phyloP scores from a whole-genome alignment of 2,888 invertebrate genomes.

The Limnephilus rhombicus region DNA sequence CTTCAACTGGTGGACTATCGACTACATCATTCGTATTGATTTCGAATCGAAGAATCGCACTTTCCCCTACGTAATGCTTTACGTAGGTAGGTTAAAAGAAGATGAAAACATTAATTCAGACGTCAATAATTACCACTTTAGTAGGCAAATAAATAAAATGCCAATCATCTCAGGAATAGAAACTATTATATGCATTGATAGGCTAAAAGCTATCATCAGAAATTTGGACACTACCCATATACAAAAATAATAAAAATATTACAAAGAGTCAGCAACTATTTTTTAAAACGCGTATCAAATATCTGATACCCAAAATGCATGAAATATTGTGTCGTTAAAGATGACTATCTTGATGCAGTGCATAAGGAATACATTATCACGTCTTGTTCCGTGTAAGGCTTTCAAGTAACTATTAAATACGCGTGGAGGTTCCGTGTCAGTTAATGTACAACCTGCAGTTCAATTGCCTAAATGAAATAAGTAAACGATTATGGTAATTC shows the following conservation, averaged over 20 bases:
- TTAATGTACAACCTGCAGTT: too few relatives aligned
- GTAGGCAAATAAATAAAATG: background rate
- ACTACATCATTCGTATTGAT: too few relatives aligned
- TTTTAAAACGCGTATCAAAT: background rate
- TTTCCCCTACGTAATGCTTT: too few relatives aligned
- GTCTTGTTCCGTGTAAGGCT: background rate
- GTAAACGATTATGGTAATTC: too few relatives aligned
- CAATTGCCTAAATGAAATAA: too few relatives aligned
- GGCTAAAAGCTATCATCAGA: background rate
- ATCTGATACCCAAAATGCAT: background rate
- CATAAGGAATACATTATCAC: background rate
- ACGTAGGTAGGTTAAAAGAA: too few relatives aligned
- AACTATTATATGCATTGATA: background rate
- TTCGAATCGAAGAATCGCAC: too few relatives aligned
- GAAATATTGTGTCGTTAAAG: background rate
- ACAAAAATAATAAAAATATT: background rate
- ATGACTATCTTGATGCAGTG: background rate
- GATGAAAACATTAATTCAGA: background rate
- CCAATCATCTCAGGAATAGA: background rate
- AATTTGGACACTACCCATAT: background rate
- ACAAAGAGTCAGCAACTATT: background rate
- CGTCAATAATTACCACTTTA: background rate
- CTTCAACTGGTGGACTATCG: too few relatives aligned
- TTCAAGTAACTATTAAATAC: background rate
- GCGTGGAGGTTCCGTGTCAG: background rate